A percentile compares a stretch with the other conserved stretches of the same genome.
These are phyloP conservation scores for Neodiprion pinetum DNA, from an alignment of 1,140 invertebrate genomes.

Conservation along the genomic window DNA sequence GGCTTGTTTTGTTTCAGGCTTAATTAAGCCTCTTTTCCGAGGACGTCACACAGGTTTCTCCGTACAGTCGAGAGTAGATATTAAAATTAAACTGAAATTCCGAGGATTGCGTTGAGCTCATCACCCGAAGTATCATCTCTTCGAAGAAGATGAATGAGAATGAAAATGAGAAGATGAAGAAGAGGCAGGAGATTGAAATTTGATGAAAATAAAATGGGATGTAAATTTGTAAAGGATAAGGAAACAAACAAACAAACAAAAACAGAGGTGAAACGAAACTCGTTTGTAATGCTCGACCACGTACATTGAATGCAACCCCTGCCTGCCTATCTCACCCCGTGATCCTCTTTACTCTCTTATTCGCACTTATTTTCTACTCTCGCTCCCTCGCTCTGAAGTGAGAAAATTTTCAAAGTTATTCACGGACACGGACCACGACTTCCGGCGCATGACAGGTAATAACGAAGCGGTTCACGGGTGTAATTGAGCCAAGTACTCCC, in stretches of 20 bases:
- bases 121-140: not conserved
- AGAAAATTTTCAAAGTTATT: not conserved
- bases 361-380: not conserved
- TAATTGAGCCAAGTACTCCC: not conserved
- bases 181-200: too few species aligned
- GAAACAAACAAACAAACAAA: too few species aligned
- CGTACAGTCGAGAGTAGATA: not conserved
- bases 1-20: not conserved
- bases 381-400: not conserved
- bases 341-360: not conserved
- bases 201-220: too few species aligned
- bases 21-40: not conserved
- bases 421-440: not conserved
- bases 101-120: not conserved
- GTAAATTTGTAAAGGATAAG: too few species aligned
- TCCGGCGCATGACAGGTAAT: constrained; percentile 5
- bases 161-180: too few species aligned
- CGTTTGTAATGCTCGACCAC: not conserved
- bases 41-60: not conserved
- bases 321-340: not conserved
- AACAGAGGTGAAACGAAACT: not conserved
- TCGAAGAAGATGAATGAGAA: not conserved
- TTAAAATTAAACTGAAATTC: not conserved
- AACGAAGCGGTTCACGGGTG: not conserved
- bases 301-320: not conserved